Percentiles rank a stretch among this genome's conserved stretches.
Conservation (phyloP, 1,140 invertebrate species). For the Drosophila santomea region DNA sequence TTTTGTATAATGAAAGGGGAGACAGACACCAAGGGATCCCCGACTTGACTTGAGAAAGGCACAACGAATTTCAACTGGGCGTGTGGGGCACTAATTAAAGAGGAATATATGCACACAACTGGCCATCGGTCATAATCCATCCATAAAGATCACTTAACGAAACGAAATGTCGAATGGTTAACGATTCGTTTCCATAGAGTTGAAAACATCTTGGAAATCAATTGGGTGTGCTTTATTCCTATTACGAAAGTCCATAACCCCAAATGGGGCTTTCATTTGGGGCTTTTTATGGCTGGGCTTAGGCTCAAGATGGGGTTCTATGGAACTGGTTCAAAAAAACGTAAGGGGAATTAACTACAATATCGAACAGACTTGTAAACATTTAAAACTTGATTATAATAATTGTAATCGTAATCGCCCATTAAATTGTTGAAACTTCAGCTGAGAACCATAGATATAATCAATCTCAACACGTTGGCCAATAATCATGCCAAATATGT, state of each 20-base stretch:
- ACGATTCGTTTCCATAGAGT: constrained; percentile 21
- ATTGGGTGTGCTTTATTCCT: constrained; percentile 8
- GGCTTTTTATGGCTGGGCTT: neutral
- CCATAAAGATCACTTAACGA: constrained; percentile 41
- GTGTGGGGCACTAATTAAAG: constrained; percentile 46
- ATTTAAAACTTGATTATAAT: neutral
- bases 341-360: too few species aligned
- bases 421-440: neutral
- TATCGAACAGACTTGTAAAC: too few species aligned
- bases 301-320: neutral
- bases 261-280: neutral
- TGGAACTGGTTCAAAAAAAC: too few species aligned
- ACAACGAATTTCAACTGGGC: constrained; percentile 12
- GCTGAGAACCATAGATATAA: neutral
- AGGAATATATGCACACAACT: constrained; percentile 26
- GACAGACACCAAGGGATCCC: constrained; percentile 10
- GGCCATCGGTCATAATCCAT: constrained; percentile 41
- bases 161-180: constrained; percentile 22
- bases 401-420: neutral
- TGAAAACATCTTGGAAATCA: constrained; percentile 26
- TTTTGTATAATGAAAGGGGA: neutral
- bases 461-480: neutral
- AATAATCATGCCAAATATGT: constrained; percentile 14
- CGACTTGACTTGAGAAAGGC: neutral
- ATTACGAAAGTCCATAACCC: neutral